Evolutionary conservation across 2,888 invertebrate species (phyloP).

Genomic region (Oscheius sp.): DNA sequence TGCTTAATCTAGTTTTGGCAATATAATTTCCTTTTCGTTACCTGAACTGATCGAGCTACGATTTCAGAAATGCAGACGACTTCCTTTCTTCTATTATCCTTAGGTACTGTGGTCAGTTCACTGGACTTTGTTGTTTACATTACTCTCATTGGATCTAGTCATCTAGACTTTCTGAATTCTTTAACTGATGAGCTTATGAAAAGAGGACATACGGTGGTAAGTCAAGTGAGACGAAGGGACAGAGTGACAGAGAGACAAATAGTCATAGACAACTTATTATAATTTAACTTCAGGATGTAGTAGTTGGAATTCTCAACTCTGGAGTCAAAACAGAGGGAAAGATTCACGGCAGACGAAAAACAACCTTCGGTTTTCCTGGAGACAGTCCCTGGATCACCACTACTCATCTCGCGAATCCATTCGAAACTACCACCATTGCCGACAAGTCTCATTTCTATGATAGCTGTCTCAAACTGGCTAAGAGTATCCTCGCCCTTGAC

Average conservation of each 20-base stretch:
- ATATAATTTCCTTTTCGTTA: no score
- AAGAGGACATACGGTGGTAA: slow-evolving; percentile 17
- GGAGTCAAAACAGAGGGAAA: slow-evolving; percentile 12
- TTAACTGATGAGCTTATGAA: not conserved
- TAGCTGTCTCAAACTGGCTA: not conserved
- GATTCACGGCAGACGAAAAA: not conserved
- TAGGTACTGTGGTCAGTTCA: not conserved
- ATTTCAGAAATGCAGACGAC: no score
- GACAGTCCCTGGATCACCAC: slow-evolving; percentile 19
- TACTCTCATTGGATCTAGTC: slow-evolving; percentile 25
- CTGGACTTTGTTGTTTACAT: slow-evolving; percentile 12
- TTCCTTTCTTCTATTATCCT: no score
- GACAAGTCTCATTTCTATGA: slow-evolving; percentile 9
- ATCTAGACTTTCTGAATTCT: slow-evolving; percentile 20
- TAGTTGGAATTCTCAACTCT: slow-evolving; percentile 11
- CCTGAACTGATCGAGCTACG: no score
- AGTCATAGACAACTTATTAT: no score
- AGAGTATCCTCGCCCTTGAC: not conserved
- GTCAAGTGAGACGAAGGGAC: not conserved
- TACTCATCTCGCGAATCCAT: slow-evolving; percentile 6
- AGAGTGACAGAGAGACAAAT: not conserved
- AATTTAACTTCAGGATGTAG: slow-evolving; percentile 5
- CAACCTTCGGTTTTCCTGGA: slow-evolving; percentile 1
- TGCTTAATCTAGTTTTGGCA: no score
- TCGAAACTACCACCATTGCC: not conserved